Evolutionary conservation across 1,140 invertebrate species (phyloP).

Genomic region (Drosophila ironensis): DNA sequence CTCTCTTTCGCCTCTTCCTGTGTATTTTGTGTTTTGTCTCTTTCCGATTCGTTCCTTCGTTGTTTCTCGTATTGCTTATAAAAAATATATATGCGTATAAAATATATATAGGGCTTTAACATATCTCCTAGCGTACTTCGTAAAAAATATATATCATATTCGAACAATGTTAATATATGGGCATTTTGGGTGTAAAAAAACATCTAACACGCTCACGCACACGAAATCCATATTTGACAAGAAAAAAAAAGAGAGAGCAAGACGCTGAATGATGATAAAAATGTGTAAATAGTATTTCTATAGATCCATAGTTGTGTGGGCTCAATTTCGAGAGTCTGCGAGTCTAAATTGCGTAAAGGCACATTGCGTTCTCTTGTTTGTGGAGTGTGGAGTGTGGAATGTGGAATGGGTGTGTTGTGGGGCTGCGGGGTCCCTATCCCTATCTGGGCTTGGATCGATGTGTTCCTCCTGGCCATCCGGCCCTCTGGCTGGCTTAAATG

Average conservation of each 20-base stretch:
- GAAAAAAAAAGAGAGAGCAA: constrained; percentile 43
- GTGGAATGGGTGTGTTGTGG: background rate
- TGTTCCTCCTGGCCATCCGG: background rate
- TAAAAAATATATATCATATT: constrained; percentile 39
- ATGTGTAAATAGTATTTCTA: no score
- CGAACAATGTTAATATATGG: constrained; percentile 42
- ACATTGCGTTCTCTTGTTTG: constrained; percentile 19
- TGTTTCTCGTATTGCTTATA: constrained; percentile 38
- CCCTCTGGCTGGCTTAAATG: constrained; percentile 10
- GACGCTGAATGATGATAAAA: no score
- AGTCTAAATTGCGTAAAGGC: constrained; percentile 33
- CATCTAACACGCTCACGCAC: constrained; percentile 14
- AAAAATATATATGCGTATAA: constrained; percentile 42
- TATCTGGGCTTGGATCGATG: background rate
- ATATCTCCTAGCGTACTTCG: constrained; percentile 23
- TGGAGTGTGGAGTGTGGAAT: background rate
- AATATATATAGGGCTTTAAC: constrained; percentile 27
- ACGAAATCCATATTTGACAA: constrained; percentile 20
- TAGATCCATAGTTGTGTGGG: no score
- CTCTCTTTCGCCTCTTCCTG: background rate
- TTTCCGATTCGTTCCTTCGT: constrained; percentile 31
- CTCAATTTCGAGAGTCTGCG: no score
- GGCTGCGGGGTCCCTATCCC: no score
- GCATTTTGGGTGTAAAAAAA: constrained; percentile 27
- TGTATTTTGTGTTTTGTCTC: background rate